A percentile compares a stretch with the other conserved stretches of the same genome.
phyloP scores from a whole-genome alignment of 2,113 vertebrate species.

The Camelus bactrianus region DNA sequence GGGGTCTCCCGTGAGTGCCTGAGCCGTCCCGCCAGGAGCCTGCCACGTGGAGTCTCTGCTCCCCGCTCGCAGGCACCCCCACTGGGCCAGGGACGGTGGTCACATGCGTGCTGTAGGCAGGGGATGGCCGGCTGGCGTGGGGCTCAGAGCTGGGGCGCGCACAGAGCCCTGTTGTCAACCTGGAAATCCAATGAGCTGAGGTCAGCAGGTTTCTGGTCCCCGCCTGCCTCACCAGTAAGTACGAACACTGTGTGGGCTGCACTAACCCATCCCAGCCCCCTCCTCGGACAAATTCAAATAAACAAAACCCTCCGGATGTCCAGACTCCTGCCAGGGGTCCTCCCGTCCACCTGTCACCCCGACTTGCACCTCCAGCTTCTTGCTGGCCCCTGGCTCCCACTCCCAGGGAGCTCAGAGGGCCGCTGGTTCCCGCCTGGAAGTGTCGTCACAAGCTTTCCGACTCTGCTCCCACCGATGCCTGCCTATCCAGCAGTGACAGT shows the following conservation, averaged over 20 bases:
- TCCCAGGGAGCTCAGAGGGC: neutral
- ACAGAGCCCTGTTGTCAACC: neutral
- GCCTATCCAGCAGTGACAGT: rapidly evolving
- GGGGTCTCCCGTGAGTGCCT: rapidly evolving
- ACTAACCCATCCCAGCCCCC: neutral
- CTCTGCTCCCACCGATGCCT: rapidly evolving
- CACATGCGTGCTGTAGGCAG: neutral
- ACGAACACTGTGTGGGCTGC: neutral
- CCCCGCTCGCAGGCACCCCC: neutral
- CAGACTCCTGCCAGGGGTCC: neutral
- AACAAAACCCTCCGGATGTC: neutral
- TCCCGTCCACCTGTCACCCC: rapidly evolving
- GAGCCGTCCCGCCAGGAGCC: neutral
- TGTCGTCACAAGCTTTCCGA: rapidly evolving
- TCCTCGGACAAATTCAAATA: neutral
- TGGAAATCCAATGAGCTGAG: neutral
- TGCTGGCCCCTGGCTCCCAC: neutral
- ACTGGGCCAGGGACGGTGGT: rapidly evolving
- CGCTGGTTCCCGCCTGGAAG: rapidly evolving
- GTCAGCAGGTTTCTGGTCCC: neutral
- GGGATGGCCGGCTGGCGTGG: rapidly evolving
- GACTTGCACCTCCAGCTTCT: too few relatives aligned
- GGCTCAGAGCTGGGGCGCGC: neutral
- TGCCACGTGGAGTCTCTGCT: neutral
- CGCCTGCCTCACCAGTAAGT: neutral